A percentile compares a stretch with the other conserved stretches of the same genome.
These are phyloP conservation scores for Patella depressa DNA, from an alignment of 2,888 invertebrate species.

Conservation along the genomic window DNA sequence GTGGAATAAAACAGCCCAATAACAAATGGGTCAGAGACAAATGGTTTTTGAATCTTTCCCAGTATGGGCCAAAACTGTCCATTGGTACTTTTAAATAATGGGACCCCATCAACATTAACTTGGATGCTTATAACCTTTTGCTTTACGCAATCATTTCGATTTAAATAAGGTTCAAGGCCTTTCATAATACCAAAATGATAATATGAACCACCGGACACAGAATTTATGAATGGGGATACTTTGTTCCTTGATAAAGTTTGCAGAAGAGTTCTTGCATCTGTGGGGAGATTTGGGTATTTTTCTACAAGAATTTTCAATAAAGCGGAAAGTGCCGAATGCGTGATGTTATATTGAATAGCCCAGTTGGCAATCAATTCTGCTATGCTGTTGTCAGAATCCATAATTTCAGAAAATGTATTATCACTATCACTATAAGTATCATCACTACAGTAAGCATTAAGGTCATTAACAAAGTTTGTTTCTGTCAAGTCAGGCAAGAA, in stretches of 20 bases:
- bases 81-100: neutral
- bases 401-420: too few species aligned
- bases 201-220: constrained; percentile 5
- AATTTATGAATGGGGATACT: neutral
- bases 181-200: constrained; percentile 11
- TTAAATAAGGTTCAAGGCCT: too few species aligned
- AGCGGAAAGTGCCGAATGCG: neutral
- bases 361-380: too few species aligned
- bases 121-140: neutral
- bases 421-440: too few species aligned
- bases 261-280: constrained; percentile 15
- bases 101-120: constrained; percentile 28
- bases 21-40: neutral
- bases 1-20: constrained; percentile 27
- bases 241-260: neutral
- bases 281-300: constrained; percentile 1
- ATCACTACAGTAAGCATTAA: too few species aligned
- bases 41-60: constrained; percentile 10
- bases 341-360: too few species aligned
- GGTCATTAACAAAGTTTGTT: too few species aligned
- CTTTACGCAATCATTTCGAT: too few species aligned
- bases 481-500: too few species aligned
- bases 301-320: constrained; percentile 11
- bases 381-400: too few species aligned
- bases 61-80: constrained; percentile 30